Evolutionary conservation across 2,797 vertebrate species (phyloP), one percentile per base, ranked within the genome.

Genomic region (Microhierax caerulescens): DNA sequence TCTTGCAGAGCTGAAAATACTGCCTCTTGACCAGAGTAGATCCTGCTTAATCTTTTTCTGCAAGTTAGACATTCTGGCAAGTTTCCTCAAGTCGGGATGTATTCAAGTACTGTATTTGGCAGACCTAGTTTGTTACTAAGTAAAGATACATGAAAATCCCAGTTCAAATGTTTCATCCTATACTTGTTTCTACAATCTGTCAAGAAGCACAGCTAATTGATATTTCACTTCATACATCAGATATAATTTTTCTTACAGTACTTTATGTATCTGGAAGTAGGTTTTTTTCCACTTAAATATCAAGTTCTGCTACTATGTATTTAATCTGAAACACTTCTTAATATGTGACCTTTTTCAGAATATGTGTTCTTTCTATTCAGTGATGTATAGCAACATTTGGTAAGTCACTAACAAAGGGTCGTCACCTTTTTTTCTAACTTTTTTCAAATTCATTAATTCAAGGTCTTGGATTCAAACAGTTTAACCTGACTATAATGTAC

Each of bases 61-160:
- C 88, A 97, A 97, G 95, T 97, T 96, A 97, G 93, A 97, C 78
- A 79, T 97, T 97, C 93, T 98, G 98, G 97, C 97, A 97, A 93
- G 95, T 94, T 97, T 97, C 91, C 94, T 93, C 83, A 91, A 83
- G 95, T 96, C 94, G 96, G 96, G 96, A 96, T 95, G 87, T 95
- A 93, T 97, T 98, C 97, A 98, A 97, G 95, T 96, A 94, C 88
- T 97, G 67, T 97, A 82, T 97, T 98, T 98, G 97, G 95, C 97
- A 87, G 93, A 85, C 87, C 61, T 78, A 91, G 77, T 87, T 96
- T 97, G 96, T 97, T 93, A 88, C 94, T 96, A 90, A 95, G 86
- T 85, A 82, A 81, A 86, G 77, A 92, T 97, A 97, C 76, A 89
- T 93, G 81, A 97, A 97, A 97, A 96, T 95, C 94, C 89, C 60